Base-by-base conservation (phyloP, 2,888 invertebrate species). In the Morpho deidamia region DNA sequence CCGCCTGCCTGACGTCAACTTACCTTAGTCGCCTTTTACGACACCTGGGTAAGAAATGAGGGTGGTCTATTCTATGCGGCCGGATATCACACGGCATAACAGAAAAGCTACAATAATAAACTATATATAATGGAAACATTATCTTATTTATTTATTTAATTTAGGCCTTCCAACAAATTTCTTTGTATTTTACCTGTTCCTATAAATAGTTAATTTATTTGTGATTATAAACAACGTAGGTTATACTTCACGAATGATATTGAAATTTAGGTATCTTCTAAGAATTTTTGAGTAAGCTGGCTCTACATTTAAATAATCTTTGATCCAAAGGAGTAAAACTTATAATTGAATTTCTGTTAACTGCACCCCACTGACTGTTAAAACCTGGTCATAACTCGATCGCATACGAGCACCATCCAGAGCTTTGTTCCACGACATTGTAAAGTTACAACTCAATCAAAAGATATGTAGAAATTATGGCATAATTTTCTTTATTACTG, bases 321-420 rank as follows among this genome's bases (percentile, higher is more conserved):
- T 81, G 81, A 2, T 58, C 50, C 59, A 59, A 75, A 78, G 74
- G 76, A 83, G 76, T 76, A 75, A 71, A 88, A 87, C 77, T 87
- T 86, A 86, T 87, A 87, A 88, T 88, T 89, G 87, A 88, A 86
- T 85, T 83, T 81, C 81, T 74, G 86, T 84, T 85, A 87, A 88
- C 81, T 76, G 76, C 80, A 68, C 86, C 80, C 86, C 59, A 67
- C 72, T 76, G 86, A 81, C 80, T 79, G 78, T 79, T 76, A 76
- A 77, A 72, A 72, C 71, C 72, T 68, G 77, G 76, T 68, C 77
- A 79, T 84, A 84, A 85, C 84, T 77, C 72, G 74, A 80, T 80
- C 69, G 70, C 69, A 66, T 71, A 73, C 65, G 51, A 49, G 44
- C 50, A 37, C 9, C 41, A 35, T 14, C 41, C 55, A 63, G 58